Base-by-base conservation (phyloP, 1,140 invertebrate genomes). In the Dendrolimus punctatus region DNA sequence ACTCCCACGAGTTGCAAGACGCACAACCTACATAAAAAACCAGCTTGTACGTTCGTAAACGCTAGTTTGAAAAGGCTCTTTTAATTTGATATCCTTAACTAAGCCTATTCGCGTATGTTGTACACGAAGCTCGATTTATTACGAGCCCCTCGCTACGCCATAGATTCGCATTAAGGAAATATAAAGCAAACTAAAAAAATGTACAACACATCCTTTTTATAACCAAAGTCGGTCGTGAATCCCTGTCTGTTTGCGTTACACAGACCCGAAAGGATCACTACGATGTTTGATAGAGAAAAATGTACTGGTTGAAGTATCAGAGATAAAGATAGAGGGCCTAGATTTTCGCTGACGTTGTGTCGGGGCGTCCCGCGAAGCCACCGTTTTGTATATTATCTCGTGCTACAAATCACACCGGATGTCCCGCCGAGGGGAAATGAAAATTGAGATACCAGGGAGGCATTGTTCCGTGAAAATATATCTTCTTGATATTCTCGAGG, bases 401-500 rank as follows among this genome's bases (percentile, higher is more conserved):
- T 61, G 76, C 76, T 82, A 82, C 79, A 80, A 82, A 80, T 82
- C 79, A 81, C 76, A 80, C 67, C 73, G 68, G 73, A 78, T 75
- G 71, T 78, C 71, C 73, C 74, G 67, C 76, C 60, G 67, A 80
- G 73, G 74, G 73, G 72, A 78, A 80, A 82, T 80, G 75, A 82
- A 82, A 83, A 80, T 79, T 82, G 79, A 82, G 79, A 82, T 80
- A 80, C 71, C 76, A 70, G 72, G 60, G 67, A 76, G 69, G 68
- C 73, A 80, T 82, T 79, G 76, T 80, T 79, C 79, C 75, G 72
- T 79, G 75, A 80, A 82, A 82, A 82, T 82, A 79, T 80, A 78
- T 82, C 71, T 80, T 74, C 71, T 80, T 80, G 75, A 80, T 80
- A 82, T 80, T 79, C 75, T 73, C 64, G 65, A 60, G 67, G 72